phyloP scores from a whole-genome alignment of 2,797 vertebrate species.

The Pangasius macronema region DNA sequence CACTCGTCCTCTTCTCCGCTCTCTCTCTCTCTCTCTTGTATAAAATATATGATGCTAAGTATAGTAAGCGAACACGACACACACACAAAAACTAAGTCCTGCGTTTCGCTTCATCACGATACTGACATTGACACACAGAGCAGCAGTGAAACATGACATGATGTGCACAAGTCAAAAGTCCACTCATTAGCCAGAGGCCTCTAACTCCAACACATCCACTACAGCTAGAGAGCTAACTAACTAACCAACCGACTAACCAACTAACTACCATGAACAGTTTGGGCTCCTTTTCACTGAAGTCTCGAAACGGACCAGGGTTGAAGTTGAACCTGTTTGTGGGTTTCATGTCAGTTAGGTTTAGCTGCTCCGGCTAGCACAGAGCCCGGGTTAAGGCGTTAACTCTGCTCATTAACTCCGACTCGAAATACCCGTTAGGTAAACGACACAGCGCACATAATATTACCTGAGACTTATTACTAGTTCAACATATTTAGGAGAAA shows the following conservation, averaged over 20 bases:
- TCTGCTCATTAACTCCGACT: background rate
- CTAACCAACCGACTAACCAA: background rate
- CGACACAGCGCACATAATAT: background rate
- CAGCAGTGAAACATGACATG: background rate
- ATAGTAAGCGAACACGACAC: background rate
- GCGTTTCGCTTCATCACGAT: background rate
- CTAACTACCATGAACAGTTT: background rate
- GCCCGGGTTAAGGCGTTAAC: conserved; percentile 3
- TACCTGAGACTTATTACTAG: background rate
- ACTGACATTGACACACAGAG: background rate
- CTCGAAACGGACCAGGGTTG: background rate
- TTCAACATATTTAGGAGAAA: background rate
- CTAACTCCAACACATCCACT: background rate
- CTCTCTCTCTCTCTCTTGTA: background rate
- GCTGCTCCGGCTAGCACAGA: background rate
- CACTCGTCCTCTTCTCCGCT: background rate
- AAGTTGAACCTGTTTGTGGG: conserved; percentile 3
- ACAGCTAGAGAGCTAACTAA: background rate
- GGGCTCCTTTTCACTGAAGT: background rate
- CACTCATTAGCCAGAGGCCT: conserved; percentile 29
- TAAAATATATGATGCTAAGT: background rate
- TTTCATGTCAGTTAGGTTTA: background rate
- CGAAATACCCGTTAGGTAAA: background rate
- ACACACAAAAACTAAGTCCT: background rate
- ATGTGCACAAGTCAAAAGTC: conserved; percentile 38